These are phyloP conservation scores for Siphonodentalium dalli DNA, from an alignment of 2,888 invertebrate species.

Conservation along the genomic window DNA sequence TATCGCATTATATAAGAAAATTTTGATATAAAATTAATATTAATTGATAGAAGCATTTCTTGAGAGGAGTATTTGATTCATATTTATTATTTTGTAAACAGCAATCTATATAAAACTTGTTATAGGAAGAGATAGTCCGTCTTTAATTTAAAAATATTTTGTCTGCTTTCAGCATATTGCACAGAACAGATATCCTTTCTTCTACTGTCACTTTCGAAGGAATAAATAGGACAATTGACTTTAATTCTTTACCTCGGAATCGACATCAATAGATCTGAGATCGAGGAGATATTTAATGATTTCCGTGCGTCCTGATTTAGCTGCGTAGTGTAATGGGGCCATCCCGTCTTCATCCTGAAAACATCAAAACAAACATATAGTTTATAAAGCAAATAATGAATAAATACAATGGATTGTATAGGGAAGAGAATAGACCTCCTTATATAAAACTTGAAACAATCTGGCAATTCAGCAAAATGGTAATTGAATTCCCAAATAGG, in stretches of 20 bases:
- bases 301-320: conserved; percentile 75
- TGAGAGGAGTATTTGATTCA: too few species aligned
- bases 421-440: not conserved
- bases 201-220: too few species aligned
- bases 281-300: conserved; percentile 71
- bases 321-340: conserved; percentile 84
- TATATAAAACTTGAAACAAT: not conserved
- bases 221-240: too few species aligned
- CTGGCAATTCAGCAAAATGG: not conserved
- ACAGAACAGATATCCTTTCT: too few species aligned
- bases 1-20: too few species aligned
- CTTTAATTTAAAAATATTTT: too few species aligned
- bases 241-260: conserved; percentile 50
- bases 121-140: too few species aligned
- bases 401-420: not conserved
- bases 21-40: too few species aligned
- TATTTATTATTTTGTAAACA: too few species aligned
- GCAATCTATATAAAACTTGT: too few species aligned
- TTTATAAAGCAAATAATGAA: not conserved
- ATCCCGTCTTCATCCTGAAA: conserved; percentile 84
- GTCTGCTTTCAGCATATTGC: too few species aligned
- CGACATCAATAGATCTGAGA: conserved; percentile 55
- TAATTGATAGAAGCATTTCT: too few species aligned
- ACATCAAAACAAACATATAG: not conserved
- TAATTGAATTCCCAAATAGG: not conserved